These are phyloP conservation scores for Dolichopus griseipennis DNA, from an alignment of 2,888 invertebrate species.

Conservation along the genomic window DNA sequence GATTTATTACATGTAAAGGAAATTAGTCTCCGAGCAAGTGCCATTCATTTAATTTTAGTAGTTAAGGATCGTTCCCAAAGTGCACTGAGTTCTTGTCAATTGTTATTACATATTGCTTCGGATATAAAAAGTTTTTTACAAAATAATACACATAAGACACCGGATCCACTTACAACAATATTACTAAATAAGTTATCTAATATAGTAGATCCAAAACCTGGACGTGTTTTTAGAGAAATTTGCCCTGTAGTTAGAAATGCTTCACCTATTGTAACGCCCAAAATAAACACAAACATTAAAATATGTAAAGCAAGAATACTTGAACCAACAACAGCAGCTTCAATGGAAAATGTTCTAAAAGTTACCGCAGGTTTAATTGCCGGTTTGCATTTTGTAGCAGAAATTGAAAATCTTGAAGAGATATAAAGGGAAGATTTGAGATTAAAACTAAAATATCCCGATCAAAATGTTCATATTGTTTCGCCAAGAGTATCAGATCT, in stretches of 20 bases:
- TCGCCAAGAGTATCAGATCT: slow-evolving; percentile 71
- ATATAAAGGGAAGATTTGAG: slow-evolving; percentile 62
- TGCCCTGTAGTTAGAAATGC: slow-evolving; percentile 65
- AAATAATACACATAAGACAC: slow-evolving; percentile 46
- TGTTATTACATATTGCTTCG: slow-evolving; percentile 57
- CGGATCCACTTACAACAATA: slow-evolving; percentile 71
- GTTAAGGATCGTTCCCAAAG: slow-evolving; percentile 63
- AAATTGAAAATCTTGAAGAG: slow-evolving; percentile 68
- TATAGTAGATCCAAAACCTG: slow-evolving; percentile 76
- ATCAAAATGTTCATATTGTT: slow-evolving; percentile 77
- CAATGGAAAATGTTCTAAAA: slow-evolving; percentile 71
- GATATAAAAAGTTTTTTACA: slow-evolving; percentile 47
- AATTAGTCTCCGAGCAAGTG: slow-evolving; percentile 70
- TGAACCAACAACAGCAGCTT: slow-evolving; percentile 71
- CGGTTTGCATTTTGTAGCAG: slow-evolving; percentile 78
- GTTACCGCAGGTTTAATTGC: slow-evolving; percentile 89
- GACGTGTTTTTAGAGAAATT: slow-evolving; percentile 66
- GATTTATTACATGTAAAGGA: slow-evolving; percentile 76
- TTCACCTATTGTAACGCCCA: slow-evolving; percentile 56
- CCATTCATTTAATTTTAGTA: slow-evolving; percentile 68
- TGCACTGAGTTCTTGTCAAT: slow-evolving; percentile 63
- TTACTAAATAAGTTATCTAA: slow-evolving; percentile 69
- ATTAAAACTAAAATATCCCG: slow-evolving; percentile 83
- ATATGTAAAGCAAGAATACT: slow-evolving; percentile 74
- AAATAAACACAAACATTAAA: slow-evolving; percentile 60